Base-by-base conservation (phyloP, 2,113 vertebrate genomes). In the Phyllostomus hastatus region DNA sequence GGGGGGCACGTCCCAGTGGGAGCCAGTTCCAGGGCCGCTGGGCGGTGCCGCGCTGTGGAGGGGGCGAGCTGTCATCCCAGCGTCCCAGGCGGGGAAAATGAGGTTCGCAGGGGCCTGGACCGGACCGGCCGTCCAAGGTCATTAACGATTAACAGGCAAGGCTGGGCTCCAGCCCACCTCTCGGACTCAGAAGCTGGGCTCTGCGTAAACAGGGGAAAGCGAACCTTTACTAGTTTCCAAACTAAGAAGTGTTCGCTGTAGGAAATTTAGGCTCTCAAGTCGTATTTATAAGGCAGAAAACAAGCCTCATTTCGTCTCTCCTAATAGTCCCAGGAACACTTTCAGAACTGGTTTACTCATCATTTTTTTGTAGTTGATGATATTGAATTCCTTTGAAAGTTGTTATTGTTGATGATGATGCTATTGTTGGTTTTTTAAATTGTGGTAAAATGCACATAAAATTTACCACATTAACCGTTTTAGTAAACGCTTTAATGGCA, bases 11-110 rank as follows among this genome's bases (percentile, higher is more conserved):
- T 24, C 41, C 33, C 22, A 2, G 26, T 11, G 24, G 26, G 20
- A 90, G 33, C 97, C 97, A 97, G 97, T 97, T 92, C 50, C 0
- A 19, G 38, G 26, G n/a, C 17, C 15, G 16, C 7, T n/a, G 66
- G 97, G 96, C 88, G 97, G 95, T n/a, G 86, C 91, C 2, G 9
- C 33, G 72, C 10, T 43, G 35, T 22, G 66, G 22, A 16, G 2
- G 5, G 0, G 50, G 4, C 33, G 43, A 93, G 72, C 97, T 96
- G 96, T 97, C 96, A 97, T 85, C 80, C 52, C 33, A 1, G 7
- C 41, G 46, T 43, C 59, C 5, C 10, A 0, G 41, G 19, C 33
- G 0, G 66, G 76, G 91, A 94, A 92, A 95, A 73, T 10, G 95
- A 84, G 94, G 84, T 50, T 82, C 7, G 16, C 19, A 20, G 3